Evolutionary conservation across 2,797 vertebrate species (phyloP).

Genomic region (Scarus forsteni): DNA sequence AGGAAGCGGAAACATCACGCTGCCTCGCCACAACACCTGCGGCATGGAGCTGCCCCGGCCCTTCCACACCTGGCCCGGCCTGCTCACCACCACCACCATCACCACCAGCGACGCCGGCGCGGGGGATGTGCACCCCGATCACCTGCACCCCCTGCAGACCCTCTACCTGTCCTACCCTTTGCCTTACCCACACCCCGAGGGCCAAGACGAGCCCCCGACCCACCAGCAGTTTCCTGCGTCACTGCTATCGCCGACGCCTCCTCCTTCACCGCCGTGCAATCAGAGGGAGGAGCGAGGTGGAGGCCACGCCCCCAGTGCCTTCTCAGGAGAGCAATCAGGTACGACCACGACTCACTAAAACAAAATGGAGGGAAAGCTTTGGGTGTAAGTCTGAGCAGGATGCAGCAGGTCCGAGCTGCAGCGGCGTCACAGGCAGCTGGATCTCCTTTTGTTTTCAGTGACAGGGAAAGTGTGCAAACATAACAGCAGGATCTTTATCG

Average conservation of each 20-base stretch:
- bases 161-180: constrained; percentile 27
- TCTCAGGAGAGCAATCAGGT: constrained; percentile 60
- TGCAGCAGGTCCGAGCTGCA: neutral
- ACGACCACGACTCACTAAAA: neutral
- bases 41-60: constrained; percentile 58
- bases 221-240: constrained; percentile 33
- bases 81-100: constrained; percentile 25
- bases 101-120: constrained; percentile 6
- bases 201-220: constrained; percentile 23
- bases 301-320: constrained; percentile 7
- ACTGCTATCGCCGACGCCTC: constrained; percentile 6
- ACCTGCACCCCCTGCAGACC: constrained; percentile 34
- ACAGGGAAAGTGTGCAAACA: neutral
- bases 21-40: constrained; percentile 56
- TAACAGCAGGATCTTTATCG: constrained; percentile 3
- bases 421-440: neutral
- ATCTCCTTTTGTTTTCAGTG: constrained; percentile 8
- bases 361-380: neutral
- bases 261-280: constrained; percentile 3
- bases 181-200: constrained; percentile 15
- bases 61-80: constrained; percentile 39
- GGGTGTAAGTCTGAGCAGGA: neutral
- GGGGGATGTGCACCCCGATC: constrained; percentile 15
- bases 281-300: constrained; percentile 15
- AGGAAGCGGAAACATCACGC: constrained; percentile 46